Conservation (phyloP, 2,113 vertebrate genomes). For the Oryzias melastigma region DNA sequence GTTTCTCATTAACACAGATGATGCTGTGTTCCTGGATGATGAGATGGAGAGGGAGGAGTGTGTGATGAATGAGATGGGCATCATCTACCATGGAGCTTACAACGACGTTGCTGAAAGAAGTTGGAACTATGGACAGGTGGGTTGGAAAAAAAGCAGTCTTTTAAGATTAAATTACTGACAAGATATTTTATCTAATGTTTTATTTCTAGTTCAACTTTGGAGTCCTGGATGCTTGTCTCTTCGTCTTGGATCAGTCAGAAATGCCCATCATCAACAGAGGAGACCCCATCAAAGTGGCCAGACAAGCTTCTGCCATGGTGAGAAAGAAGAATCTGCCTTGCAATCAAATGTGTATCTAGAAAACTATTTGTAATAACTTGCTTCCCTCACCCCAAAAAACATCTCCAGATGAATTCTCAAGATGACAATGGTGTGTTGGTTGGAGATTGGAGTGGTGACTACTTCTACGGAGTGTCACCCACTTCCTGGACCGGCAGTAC, state of each 20-base stretch:
- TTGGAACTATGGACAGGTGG: conserved; percentile 97
- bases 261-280: conserved; percentile 89
- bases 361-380: not conserved
- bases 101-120: conserved; percentile 80
- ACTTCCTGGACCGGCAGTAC: conserved; percentile 95
- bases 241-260: conserved; percentile 87
- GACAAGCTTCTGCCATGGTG: conserved; percentile 93
- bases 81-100: conserved; percentile 86
- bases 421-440: conserved; percentile 90
- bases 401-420: conserved; percentile 84
- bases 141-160: not conserved
- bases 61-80: conserved; percentile 87
- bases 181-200: not conserved
- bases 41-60: conserved; percentile 88
- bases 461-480: conserved; percentile 86
- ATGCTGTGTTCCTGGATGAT: conserved; percentile 87
- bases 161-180: not conserved
- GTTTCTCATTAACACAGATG: conserved; percentile 73
- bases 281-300: conserved; percentile 89
- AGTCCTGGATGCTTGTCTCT: conserved; percentile 89
- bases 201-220: conserved; percentile 86
- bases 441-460: conserved; percentile 90
- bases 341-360: not conserved
- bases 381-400: not conserved
- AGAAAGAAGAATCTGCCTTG: conserved; percentile 25